Evolutionary conservation across 2,113 vertebrate species (phyloP).

Genomic region (Semnornis frantzii): DNA sequence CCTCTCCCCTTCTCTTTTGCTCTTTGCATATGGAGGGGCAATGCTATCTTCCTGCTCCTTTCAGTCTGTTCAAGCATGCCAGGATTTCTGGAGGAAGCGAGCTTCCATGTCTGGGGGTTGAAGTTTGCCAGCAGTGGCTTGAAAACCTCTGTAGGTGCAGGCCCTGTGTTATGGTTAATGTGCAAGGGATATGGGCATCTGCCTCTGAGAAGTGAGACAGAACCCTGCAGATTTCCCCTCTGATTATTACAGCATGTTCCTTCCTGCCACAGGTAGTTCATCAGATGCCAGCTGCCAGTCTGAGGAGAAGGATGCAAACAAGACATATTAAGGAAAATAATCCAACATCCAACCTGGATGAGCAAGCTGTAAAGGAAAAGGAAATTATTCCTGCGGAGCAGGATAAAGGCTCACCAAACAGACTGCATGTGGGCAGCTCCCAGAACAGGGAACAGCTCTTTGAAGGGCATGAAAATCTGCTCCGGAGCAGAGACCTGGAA

Average conservation of each 20-base stretch:
- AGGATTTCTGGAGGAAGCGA: neutral
- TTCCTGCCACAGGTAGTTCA: constrained; percentile 59
- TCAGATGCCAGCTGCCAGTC: constrained; percentile 3
- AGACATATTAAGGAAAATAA: neutral
- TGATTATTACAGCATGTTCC: constrained; percentile 43
- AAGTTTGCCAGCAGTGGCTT: neutral
- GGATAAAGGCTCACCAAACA: constrained; percentile 11
- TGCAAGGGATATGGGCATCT: constrained; percentile 11
- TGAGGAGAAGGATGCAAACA: constrained; percentile 37
- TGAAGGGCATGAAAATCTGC: neutral
- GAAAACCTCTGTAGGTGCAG: neutral
- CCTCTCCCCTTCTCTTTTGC: neutral
- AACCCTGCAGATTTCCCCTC: constrained; percentile 43
- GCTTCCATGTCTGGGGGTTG: neutral
- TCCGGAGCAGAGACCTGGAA: neutral
- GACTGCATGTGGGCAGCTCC: constrained; percentile 13
- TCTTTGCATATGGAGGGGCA: neutral
- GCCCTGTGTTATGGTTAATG: neutral
- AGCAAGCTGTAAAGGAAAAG: constrained; percentile 32
- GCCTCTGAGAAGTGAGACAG: neutral
- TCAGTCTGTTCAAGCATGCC: neutral
- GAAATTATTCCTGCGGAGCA: constrained; percentile 36
- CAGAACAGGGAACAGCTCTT: neutral
- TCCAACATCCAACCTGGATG: neutral
- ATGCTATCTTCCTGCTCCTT: neutral